Evolutionary conservation across 2,113 vertebrate genomes (phyloP).

Genomic region (Melanostigma gelatinosum): DNA sequence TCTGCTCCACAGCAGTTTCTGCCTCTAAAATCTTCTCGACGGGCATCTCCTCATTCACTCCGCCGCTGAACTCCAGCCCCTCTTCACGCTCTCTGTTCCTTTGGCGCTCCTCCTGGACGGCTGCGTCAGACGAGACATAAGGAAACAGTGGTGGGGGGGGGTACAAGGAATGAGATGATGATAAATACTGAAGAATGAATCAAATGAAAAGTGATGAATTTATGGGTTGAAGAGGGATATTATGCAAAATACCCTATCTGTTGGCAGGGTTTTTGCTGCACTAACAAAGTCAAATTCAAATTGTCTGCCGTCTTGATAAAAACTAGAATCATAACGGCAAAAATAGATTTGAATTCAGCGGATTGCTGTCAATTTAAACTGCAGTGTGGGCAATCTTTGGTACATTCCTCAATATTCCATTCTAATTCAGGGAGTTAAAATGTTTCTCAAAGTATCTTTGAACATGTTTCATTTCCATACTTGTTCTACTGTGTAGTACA

Average conservation of each 20-base stretch:
- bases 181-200: conserved; percentile 19
- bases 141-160: conserved; percentile 3
- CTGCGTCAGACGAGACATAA: conserved; percentile 69
- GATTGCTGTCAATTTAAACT: background rate
- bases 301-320: background rate
- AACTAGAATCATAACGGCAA: background rate
- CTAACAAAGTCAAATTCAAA: conserved; percentile 1
- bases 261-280: conserved; percentile 10
- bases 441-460: conserved; percentile 1
- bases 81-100: conserved; percentile 89
- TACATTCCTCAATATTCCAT: background rate
- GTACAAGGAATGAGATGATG: background rate
- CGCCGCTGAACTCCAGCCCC: conserved; percentile 84
- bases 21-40: conserved; percentile 95
- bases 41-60: conserved; percentile 92
- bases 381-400: background rate
- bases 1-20: conserved; percentile 91
- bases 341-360: background rate
- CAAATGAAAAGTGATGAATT: background rate
- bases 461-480: background rate
- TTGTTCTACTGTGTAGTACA: background rate
- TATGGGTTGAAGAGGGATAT: conserved; percentile 8
- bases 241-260: background rate
- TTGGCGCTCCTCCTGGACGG: conserved; percentile 93
- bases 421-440: background rate